Evolutionary conservation across 30 jellyfish, hydroid and myxozoan genomes (phyloP).

Genomic region (Aurelia sp.): DNA sequence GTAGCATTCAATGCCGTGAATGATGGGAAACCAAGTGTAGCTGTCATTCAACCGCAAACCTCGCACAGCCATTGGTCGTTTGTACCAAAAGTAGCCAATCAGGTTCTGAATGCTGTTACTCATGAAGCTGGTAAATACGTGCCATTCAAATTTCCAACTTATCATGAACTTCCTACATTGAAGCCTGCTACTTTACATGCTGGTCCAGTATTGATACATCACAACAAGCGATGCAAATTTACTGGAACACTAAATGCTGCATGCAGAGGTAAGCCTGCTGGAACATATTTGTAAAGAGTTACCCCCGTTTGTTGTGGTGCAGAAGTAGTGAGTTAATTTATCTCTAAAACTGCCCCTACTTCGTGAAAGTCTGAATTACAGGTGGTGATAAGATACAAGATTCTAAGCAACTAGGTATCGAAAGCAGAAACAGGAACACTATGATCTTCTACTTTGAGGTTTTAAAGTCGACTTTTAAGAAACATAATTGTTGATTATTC

Average conservation of each 20-base stretch:
- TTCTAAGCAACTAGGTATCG: not conserved
- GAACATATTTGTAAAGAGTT: not conserved
- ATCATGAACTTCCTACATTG: not conserved
- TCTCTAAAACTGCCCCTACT: too few relatives aligned
- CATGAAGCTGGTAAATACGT: slow-evolving; percentile 47
- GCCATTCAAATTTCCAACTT: slow-evolving; percentile 16
- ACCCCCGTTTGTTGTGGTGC: not conserved
- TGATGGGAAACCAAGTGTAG: slow-evolving; percentile 4
- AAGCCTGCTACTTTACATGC: slow-evolving; percentile 1
- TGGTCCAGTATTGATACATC: too few relatives aligned
- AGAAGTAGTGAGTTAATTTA: too few relatives aligned
- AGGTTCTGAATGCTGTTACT: slow-evolving; percentile 22
- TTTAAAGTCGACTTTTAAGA: too few relatives aligned
- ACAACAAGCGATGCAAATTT: slow-evolving; percentile 14
- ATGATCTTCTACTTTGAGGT: too few relatives aligned
- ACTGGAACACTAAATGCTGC: slow-evolving; percentile 14
- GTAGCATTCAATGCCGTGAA: slow-evolving; percentile 77
- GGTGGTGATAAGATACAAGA: not conserved
- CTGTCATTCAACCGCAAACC: not conserved
- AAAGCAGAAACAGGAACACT: too few relatives aligned
- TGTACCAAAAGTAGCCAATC: slow-evolving; percentile 51
- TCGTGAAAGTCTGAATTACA: too few relatives aligned
- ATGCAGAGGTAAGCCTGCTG: slow-evolving; percentile 37
- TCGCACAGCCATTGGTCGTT: slow-evolving; percentile 43
- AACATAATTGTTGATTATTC: too few relatives aligned